Evolutionary conservation across 1,140 invertebrate genomes (phyloP).

Genomic region (Galendromus occidentalis): DNA sequence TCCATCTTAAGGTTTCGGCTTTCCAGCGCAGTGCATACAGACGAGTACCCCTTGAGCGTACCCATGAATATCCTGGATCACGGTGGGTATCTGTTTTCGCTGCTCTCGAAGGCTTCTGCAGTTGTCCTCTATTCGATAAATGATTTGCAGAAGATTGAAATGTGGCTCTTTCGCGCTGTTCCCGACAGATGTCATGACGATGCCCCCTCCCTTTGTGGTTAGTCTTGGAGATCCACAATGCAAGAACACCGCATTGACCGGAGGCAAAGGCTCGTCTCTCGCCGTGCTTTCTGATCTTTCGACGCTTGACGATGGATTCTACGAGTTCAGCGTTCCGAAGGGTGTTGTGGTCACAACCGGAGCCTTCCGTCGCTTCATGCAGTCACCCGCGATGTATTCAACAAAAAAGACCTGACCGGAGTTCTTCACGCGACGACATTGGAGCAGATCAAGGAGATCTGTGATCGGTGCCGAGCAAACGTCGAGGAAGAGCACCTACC

Average conservation of each 20-base stretch:
- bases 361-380: slow-evolving; percentile 31
- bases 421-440: background rate
- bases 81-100: background rate
- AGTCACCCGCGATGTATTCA: slow-evolving; percentile 9
- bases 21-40: background rate
- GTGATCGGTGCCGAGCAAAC: background rate
- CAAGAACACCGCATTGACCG: slow-evolving; percentile 34
- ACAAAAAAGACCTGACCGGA: background rate
- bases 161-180: background rate
- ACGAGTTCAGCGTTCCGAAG: slow-evolving; percentile 31
- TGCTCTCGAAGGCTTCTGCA: no score
- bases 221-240: slow-evolving; percentile 30
- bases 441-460: background rate
- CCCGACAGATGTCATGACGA: background rate
- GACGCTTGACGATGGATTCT: background rate
- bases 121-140: no score
- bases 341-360: slow-evolving; percentile 38
- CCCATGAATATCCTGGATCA: background rate
- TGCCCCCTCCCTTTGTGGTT: slow-evolving; percentile 24
- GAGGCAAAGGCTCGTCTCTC: slow-evolving; percentile 48
- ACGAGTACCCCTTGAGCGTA: background rate
- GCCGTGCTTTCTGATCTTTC: slow-evolving; percentile 32
- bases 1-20: background rate
- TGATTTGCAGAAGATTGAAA: no score
- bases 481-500: background rate